Percentiles rank a stretch among this genome's conserved stretches.
phyloP scores from a whole-genome alignment of 1,140 invertebrate species.

The Anoplolepis gracilipes region DNA sequence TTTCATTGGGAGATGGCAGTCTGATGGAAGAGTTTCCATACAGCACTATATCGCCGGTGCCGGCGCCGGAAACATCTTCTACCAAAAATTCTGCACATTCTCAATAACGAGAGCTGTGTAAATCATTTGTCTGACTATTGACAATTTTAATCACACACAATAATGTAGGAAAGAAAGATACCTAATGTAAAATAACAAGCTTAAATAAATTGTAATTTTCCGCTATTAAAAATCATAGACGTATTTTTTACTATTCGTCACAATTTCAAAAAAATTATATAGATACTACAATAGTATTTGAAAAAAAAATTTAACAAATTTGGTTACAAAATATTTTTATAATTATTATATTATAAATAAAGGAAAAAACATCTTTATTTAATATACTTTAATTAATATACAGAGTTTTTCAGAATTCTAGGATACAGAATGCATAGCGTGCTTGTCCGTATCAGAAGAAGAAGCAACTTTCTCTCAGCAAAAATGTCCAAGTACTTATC shows the following conservation, averaged over 20 bases:
- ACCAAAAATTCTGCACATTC: neutral
- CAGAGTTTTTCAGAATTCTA: no score
- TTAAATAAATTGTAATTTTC: neutral
- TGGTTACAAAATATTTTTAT: neutral
- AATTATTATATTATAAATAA: neutral
- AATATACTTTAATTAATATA: conserved; percentile 9
- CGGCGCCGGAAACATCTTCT: no score
- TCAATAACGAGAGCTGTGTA: neutral
- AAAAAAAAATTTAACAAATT: neutral
- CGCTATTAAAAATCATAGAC: neutral
- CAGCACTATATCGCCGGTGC: neutral
- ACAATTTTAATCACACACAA: neutral
- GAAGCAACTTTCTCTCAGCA: no score
- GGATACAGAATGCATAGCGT: no score
- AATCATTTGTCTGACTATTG: neutral
- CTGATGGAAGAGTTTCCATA: conserved; percentile 48
- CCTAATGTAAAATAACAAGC: neutral
- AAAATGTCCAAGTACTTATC: no score
- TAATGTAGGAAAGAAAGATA: neutral
- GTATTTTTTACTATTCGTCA: neutral
- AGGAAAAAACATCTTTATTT: no score
- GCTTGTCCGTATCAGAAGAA: no score
- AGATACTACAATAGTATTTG: neutral
- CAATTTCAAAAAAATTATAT: neutral
- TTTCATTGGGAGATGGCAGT: conserved; percentile 22